Percentiles rank a stretch among this genome's conserved stretches.
Conservation (phyloP, 2,113 vertebrate species). For the Nymphicus hollandicus region DNA sequence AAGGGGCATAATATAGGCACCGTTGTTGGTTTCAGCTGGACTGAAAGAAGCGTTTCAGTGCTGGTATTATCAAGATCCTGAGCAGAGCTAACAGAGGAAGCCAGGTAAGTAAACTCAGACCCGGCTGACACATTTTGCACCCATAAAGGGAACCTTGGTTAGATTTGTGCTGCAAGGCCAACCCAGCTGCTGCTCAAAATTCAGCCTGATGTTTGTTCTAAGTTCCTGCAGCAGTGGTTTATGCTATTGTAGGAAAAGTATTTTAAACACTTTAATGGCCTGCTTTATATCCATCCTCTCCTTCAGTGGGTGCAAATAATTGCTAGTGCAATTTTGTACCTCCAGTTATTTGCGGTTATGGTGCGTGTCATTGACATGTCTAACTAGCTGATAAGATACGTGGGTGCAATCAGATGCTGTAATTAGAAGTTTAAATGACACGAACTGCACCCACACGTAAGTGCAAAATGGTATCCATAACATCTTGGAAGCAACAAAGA, state of each 20-base stretch:
- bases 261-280: conserved; percentile 56
- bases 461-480: conserved; percentile 43
- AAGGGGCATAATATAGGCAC: not conserved
- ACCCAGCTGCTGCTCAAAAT: conserved; percentile 28
- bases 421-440: conserved; percentile 67
- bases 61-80: not conserved
- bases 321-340: conserved; percentile 38
- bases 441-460: conserved; percentile 61
- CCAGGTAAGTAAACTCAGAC: conserved; percentile 15
- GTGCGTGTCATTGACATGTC: conserved; percentile 31
- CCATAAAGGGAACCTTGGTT: conserved; percentile 3
- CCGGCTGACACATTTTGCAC: not conserved
- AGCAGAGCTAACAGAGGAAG: not conserved
- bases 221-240: not conserved
- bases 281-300: conserved; percentile 8
- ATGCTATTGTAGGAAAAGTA: not conserved
- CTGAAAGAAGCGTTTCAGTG: not conserved
- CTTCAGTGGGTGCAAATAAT: conserved; percentile 58
- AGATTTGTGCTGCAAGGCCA: not conserved
- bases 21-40: not conserved
- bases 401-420: conserved; percentile 55
- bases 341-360: conserved; percentile 53
- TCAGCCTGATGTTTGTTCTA: conserved; percentile 23
- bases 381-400: conserved; percentile 54
- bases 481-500: conserved; percentile 51